Base-by-base conservation (phyloP, 2,113 vertebrate species). In the Oriolus oriolus region DNA sequence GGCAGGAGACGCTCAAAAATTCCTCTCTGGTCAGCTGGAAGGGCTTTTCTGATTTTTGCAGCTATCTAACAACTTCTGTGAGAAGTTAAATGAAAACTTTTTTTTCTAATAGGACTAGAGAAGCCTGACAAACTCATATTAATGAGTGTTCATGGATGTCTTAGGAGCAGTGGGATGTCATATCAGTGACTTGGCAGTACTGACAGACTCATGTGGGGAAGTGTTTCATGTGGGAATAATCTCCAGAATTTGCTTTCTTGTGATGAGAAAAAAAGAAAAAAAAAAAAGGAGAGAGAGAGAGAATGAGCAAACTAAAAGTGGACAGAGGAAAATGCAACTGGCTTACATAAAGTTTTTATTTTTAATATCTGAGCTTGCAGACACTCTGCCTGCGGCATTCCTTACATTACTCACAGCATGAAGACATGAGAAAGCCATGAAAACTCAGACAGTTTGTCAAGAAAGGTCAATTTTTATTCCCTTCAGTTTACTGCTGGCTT, bases 1-100 rank as follows among this genome's bases (percentile, higher is more conserved):
- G 97, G 96, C 97, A 94, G 69, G 33, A 96, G 81, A 84, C 12
- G 15, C 90, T 90, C 61, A 94, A 70, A 73, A 94, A 82, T 78
- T 54, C 16, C 16, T 10, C 31, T 23, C 37, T 4, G 0, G 31
- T 65, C 76, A 16, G 57, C 42, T 41, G 33, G 39, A 75, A 80
- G 20, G 11, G n/a, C 11, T 73, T 21, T 79, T n/a, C 23, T 53
- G 19, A 42, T 16, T 89, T 57, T 27, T 13, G 11, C 24, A 31
- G 20, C 23, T 64, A 17, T 37, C 26, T 47, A 13, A 70, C 17
- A 84, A 90, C 31, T 47, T 70, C 45, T 45, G 16, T 15, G 68
- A 71, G 24, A 19, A 80, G 65, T 76, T 83, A 89, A 94, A 90
- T 39, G n/a, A 75, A 94, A 94, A 39, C 30, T 21, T 50, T 26